phyloP scores from a whole-genome alignment of 2,888 invertebrate species.

The Hedya salicella region DNA sequence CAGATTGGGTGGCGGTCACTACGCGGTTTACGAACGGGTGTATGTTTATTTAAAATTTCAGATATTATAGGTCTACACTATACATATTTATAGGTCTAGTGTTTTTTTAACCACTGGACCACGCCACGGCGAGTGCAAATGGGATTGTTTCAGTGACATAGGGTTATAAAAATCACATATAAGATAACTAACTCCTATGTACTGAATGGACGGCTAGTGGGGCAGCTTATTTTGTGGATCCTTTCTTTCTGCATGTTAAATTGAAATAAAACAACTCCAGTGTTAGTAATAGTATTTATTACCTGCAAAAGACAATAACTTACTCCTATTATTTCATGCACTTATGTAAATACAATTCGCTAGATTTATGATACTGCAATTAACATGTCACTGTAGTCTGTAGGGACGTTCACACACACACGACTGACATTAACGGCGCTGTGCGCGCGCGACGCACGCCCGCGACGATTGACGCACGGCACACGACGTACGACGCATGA shows the following conservation, averaged over 20 bases:
- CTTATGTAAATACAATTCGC: constrained; percentile 84
- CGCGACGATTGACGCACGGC: neutral
- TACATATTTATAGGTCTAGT: no score
- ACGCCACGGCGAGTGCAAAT: no score
- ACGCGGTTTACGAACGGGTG: no score
- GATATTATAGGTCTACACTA: no score
- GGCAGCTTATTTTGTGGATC: no score
- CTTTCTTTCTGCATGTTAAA: constrained; percentile 10
- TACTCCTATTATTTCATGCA: constrained; percentile 76
- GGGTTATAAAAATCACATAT: no score
- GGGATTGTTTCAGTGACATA: no score
- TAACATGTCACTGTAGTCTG: constrained; percentile 72
- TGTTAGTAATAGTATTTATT: constrained; percentile 83
- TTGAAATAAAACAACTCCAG: constrained; percentile 51
- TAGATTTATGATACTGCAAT: constrained; percentile 71
- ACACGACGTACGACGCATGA: neutral
- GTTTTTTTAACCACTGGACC: no score
- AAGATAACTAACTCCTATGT: no score
- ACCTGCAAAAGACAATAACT: constrained; percentile 81
- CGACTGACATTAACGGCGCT: constrained; percentile 63
- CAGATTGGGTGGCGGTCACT: no score
- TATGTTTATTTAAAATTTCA: no score
- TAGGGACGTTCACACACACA: constrained; percentile 74
- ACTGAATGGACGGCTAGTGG: no score
- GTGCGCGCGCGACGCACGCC: constrained; percentile 45